Conservation (phyloP, 2,797 vertebrate species). For the Typhlichthys subterraneus region DNA sequence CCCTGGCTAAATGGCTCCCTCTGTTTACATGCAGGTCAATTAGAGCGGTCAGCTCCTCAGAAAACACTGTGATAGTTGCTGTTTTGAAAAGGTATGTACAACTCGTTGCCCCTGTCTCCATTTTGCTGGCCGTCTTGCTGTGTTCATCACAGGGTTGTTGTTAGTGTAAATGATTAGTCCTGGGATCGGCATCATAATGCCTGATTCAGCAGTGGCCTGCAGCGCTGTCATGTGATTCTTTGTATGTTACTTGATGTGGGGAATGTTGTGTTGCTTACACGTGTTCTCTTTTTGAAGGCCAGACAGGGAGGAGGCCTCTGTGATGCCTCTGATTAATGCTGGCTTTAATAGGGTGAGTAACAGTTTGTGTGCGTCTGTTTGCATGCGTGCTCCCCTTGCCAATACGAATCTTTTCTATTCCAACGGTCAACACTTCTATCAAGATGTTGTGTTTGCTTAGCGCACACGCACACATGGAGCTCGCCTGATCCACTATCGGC, state of each 20-base stretch:
- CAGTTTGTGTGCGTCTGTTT: background rate
- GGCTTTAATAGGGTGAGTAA: constrained; percentile 94
- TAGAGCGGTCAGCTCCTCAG: constrained; percentile 88
- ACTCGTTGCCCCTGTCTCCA: background rate
- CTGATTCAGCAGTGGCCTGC: constrained; percentile 11
- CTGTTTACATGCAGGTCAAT: constrained; percentile 88
- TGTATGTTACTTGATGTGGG: constrained; percentile 33
- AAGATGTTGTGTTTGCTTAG: constrained; percentile 30
- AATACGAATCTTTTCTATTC: constrained; percentile 25
- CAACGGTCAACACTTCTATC: constrained; percentile 26
- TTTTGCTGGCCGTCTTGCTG: background rate
- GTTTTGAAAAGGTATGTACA: constrained; percentile 90
- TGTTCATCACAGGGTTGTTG: constrained; percentile 18
- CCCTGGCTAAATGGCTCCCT: constrained; percentile 64
- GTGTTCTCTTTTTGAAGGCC: constrained; percentile 79
- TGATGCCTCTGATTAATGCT: constrained; percentile 91
- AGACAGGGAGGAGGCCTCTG: constrained; percentile 91
- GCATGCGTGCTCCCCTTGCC: background rate
- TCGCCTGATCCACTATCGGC: constrained; percentile 11
- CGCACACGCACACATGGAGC: constrained; percentile 11
- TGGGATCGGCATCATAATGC: constrained; percentile 15
- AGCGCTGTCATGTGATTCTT: constrained; percentile 31
- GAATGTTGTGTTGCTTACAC: constrained; percentile 25
- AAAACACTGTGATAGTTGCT: constrained; percentile 96
- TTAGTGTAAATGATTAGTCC: constrained; percentile 15